Evolutionary conservation across 2,888 invertebrate species (phyloP), one percentile per base, ranked within the genome.

Genomic region (Brachyptera putata): DNA sequence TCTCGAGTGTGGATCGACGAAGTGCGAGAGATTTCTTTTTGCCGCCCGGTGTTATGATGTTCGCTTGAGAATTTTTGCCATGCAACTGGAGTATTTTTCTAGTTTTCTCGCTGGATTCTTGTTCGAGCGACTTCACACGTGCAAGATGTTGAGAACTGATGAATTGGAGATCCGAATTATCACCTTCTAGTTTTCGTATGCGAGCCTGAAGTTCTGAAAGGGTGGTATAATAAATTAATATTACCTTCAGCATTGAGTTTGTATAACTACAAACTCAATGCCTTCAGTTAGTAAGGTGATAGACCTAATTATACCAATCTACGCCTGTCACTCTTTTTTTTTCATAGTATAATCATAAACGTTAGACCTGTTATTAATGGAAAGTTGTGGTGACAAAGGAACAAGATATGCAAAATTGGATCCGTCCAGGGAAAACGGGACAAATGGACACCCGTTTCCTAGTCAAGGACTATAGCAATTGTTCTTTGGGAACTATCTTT

Each of bases 101-200:
- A 1, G 77, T 74, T 65, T 80, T 81, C 66, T 80, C 82, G 39
- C 79, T 73, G 4, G 86, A 76, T 66, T 86, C 85, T 55, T 80
- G 79, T 69, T 85, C 83, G 41, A 88, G 71, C 64, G 78, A 77
- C 67, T 81, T 82, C 14, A 84, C 76, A 72, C 82, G 84, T 68
- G 77, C 74, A 14, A 79, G 72, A 69, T 80, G 80, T 66, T 78
- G 77, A 26, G 78, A 77, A 61, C 78, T 79, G n/a, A 77, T 71
- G 66, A 85, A 79, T 68, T 79, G 81, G 43, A 80, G 75, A 67
- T 87, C 86, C 64, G 80, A 79, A 66, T 79, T 78, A 65, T 83
- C 81, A 56, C 73, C 76, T 70, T 83, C 80, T 46, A 84, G 73
- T 63, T 75, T 76, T 56, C 77, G 70, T 58, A 84, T 69, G 65